A percentile compares a stretch with the other conserved stretches of the same genome.
Conservation (phyloP, 2,797 vertebrate species). For the Naso thynnoides region DNA sequence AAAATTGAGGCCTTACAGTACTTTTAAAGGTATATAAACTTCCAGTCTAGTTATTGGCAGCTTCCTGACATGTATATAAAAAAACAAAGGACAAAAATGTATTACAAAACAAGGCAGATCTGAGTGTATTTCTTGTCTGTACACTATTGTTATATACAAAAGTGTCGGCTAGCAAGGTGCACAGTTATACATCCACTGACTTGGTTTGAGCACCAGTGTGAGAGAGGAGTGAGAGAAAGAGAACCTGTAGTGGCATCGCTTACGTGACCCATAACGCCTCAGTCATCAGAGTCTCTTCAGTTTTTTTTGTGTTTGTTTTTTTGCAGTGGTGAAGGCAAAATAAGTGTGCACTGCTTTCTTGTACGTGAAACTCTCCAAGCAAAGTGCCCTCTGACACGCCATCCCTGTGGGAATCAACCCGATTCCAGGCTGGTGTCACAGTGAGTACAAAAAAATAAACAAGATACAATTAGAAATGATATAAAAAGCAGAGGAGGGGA, state of each 20-base stretch:
- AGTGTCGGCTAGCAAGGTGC: slow-evolving; percentile 90
- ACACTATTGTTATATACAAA: slow-evolving; percentile 96
- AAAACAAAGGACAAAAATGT: slow-evolving; percentile 86
- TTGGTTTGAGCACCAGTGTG: slow-evolving; percentile 95
- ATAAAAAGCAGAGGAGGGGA: slow-evolving; percentile 61
- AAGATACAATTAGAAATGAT: slow-evolving; percentile 75
- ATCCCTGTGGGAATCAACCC: slow-evolving; percentile 66
- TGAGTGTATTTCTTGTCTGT: slow-evolving; percentile 87
- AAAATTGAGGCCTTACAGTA: slow-evolving; percentile 99
- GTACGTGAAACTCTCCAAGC: slow-evolving; percentile 77
- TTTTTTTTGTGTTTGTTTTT: slow-evolving; percentile 36
- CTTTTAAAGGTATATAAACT: slow-evolving; percentile 96
- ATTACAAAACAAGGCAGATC: slow-evolving; percentile 94
- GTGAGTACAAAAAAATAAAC: slow-evolving; percentile 76
- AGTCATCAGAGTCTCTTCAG: slow-evolving; percentile 71
- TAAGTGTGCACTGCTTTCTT: slow-evolving; percentile 75
- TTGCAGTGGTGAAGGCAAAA: slow-evolving; percentile 84
- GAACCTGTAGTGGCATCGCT: slow-evolving; percentile 80
- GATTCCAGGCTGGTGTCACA: slow-evolving; percentile 83
- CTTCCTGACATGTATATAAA: slow-evolving; percentile 89
- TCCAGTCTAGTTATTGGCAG: slow-evolving; percentile 97
- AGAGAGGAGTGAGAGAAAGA: slow-evolving; percentile 81
- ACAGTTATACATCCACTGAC: slow-evolving; percentile 91
- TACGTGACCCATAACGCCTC: slow-evolving; percentile 64
- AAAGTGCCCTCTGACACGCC: slow-evolving; percentile 78